Conservation (phyloP, 2,113 vertebrate genomes). For the Lepus timidus region DNA sequence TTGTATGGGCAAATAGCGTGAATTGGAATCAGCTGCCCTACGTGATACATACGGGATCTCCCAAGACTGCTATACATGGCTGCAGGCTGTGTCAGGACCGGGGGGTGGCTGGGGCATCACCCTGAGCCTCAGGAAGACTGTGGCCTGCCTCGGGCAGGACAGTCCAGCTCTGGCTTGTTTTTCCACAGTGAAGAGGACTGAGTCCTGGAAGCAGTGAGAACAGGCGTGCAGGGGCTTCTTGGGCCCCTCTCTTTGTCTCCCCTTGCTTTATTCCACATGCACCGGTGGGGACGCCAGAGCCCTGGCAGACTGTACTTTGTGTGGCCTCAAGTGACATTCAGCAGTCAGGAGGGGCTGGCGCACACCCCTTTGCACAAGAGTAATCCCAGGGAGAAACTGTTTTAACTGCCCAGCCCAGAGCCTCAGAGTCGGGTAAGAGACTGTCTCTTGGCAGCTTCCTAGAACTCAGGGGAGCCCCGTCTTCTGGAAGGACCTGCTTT, state of each 20-base stretch:
- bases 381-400: conserved; percentile 46
- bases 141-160: conserved; percentile 37
- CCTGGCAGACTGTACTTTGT: not conserved
- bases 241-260: not conserved
- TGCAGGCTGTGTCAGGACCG: conserved; percentile 27
- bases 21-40: not conserved
- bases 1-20: not conserved
- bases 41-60: not conserved
- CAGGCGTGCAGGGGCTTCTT: conserved; percentile 46
- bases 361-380: not conserved
- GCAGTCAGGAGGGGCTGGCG: not conserved
- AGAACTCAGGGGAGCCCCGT: conserved; percentile 1
- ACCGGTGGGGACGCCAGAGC: not conserved
- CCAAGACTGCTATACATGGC: not conserved
- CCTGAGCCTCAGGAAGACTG: conserved; percentile 68
- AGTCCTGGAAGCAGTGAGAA: conserved; percentile 5
- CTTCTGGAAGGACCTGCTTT: not conserved
- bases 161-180: conserved; percentile 67
- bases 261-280: not conserved
- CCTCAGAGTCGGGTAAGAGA: conserved; percentile 30
- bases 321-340: not conserved
- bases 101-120: conserved; percentile 46
- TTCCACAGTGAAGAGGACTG: conserved; percentile 46
- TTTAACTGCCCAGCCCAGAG: conserved; percentile 2
- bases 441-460: not conserved